A percentile compares a stretch with the other conserved stretches of the same genome.
These are phyloP conservation scores for Drosophila pachea DNA, from an alignment of 1,140 invertebrate genomes.

Conservation along the genomic window DNA sequence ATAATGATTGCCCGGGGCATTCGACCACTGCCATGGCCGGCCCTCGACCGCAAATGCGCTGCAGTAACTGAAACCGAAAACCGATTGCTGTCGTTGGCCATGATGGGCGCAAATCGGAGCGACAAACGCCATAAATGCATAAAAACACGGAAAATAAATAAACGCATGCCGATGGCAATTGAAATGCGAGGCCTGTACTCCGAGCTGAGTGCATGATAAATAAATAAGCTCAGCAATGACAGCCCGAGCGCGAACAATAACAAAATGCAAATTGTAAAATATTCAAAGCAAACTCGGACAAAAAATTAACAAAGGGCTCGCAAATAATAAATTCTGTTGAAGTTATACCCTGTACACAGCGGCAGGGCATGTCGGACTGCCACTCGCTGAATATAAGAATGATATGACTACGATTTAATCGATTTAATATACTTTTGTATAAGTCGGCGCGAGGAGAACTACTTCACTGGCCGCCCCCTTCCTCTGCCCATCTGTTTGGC, in stretches of 20 bases:
- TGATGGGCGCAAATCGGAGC: slow-evolving; percentile 51
- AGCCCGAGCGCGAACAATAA: neutral
- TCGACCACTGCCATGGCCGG: neutral
- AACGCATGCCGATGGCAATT: slow-evolving; percentile 40
- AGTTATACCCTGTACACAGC: neutral
- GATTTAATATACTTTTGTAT: too few species aligned
- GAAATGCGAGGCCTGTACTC: slow-evolving; percentile 3
- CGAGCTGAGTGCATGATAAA: slow-evolving; percentile 29
- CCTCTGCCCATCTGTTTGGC: too few species aligned
- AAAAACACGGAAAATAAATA: slow-evolving; percentile 37
- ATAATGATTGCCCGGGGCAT: slow-evolving; percentile 49
- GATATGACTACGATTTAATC: too few species aligned
- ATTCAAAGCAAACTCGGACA: neutral
- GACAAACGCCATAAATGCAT: slow-evolving; percentile 44
- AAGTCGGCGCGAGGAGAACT: too few species aligned
- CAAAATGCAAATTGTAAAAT: neutral
- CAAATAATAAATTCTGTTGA: too few species aligned
- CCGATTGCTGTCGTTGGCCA: slow-evolving; percentile 72
- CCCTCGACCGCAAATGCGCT: slow-evolving; percentile 40
- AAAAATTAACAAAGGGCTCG: neutral
- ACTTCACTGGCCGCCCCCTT: too few species aligned
- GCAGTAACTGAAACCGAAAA: slow-evolving; percentile 40
- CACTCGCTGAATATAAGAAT: too few species aligned
- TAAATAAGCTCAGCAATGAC: slow-evolving; percentile 8
- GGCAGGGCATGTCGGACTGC: too few species aligned